Percentiles rank a stretch among this genome's conserved stretches.
phyloP scores from a whole-genome alignment of 2,797 vertebrate species.

The Tympanoctomys barrerae region DNA sequence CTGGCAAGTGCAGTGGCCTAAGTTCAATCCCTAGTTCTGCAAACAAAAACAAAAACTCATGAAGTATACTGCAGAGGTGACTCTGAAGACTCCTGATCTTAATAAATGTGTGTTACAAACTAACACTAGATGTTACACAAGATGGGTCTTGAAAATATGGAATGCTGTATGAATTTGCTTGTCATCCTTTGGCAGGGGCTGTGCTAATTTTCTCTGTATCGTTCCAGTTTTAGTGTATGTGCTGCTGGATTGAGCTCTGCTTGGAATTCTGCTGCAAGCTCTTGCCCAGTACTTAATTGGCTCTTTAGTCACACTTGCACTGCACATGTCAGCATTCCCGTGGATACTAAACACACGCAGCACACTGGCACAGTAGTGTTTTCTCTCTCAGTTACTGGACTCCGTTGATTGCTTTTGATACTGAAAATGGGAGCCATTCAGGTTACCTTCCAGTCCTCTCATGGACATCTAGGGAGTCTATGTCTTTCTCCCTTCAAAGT shows the following conservation, averaged over 20 bases:
- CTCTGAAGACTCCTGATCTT: not conserved
- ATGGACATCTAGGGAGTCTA: not conserved
- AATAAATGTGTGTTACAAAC: not conserved
- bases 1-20: too few relatives aligned
- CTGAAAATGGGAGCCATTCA: not conserved
- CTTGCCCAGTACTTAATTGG: conserved; percentile 66
- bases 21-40: too few relatives aligned
- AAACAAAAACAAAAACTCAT: too few relatives aligned
- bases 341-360: not conserved
- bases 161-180: too few relatives aligned
- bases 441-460: conserved; percentile 14
- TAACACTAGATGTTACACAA: not conserved
- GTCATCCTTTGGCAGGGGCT: too few relatives aligned
- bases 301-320: conserved; percentile 54
- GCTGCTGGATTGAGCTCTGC: too few relatives aligned
- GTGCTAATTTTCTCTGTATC: too few relatives aligned
- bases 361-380: not conserved
- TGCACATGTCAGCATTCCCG: not conserved
- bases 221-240: too few relatives aligned
- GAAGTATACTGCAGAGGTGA: not conserved
- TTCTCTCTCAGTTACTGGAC: conserved; percentile 49
- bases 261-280: conserved; percentile 44
- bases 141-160: not conserved
- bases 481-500: conserved; percentile 14
- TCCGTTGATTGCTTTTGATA: not conserved